phyloP scores from a whole-genome alignment of 2,888 invertebrate genomes.

The Villa cingulata region DNA sequence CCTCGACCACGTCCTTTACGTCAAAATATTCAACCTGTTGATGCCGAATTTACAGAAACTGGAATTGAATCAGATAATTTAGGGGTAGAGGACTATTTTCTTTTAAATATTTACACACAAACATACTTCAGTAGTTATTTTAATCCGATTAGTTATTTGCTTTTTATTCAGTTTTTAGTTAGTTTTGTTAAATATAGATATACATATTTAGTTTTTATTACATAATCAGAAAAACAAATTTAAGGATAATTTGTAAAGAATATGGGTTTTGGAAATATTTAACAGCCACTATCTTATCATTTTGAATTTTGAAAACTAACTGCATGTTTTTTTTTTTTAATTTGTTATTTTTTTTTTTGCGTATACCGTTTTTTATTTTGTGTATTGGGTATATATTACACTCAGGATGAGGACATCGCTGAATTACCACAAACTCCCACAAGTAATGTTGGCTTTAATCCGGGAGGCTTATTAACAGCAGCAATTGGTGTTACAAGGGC shows the following conservation, averaged over 20 bases:
- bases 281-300: too few species aligned
- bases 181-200: background rate
- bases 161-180: too few species aligned
- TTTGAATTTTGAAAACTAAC: background rate
- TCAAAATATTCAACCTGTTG: background rate
- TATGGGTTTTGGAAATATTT: too few species aligned
- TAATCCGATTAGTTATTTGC: too few species aligned
- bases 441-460: conserved; percentile 14
- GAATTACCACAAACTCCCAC: conserved; percentile 26
- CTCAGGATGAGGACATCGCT: conserved; percentile 4
- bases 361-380: conserved; percentile 1
- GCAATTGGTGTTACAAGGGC: conserved; percentile 65
- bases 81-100: conserved; percentile 4
- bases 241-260: too few species aligned
- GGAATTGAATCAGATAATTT: background rate
- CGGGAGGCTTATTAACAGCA: conserved; percentile 44
- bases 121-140: too few species aligned
- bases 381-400: background rate
- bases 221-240: too few species aligned
- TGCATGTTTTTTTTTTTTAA: background rate
- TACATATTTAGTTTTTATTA: too few species aligned
- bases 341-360: conserved; percentile 4
- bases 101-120: background rate
- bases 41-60: background rate
- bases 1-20: conserved; percentile 20